These are phyloP conservation scores for Copidosoma aretas DNA, from an alignment of 2,888 invertebrate genomes.

Conservation along the genomic window DNA sequence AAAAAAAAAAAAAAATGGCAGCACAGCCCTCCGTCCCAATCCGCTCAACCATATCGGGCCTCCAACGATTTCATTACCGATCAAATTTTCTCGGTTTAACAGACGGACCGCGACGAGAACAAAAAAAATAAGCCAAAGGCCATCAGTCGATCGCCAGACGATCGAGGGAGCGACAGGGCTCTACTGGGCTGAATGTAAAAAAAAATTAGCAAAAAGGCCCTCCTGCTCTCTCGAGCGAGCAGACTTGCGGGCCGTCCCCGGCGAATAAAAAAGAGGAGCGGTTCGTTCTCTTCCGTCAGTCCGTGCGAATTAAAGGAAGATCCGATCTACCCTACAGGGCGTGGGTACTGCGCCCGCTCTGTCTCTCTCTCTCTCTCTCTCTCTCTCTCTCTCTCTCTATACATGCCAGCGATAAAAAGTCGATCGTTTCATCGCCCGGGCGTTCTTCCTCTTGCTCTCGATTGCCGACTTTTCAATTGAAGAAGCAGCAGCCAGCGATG, in stretches of 20 bases:
- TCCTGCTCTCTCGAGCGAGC: constrained; percentile 5
- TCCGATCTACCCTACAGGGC: constrained; percentile 20
- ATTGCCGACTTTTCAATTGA: constrained; percentile 36
- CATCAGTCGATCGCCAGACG: not conserved
- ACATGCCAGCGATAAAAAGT: constrained; percentile 36
- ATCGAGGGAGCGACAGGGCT: not conserved
- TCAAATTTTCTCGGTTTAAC: constrained; percentile 28
- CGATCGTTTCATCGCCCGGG: constrained; percentile 40
- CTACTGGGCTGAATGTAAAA: no score
- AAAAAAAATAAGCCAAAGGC: not conserved
- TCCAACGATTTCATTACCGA: constrained; percentile 30
- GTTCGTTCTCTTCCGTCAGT: constrained; percentile 16
- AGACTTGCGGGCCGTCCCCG: not conserved
- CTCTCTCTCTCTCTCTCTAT: not conserved
- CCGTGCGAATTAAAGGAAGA: constrained; percentile 34
- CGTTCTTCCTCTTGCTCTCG: not conserved
- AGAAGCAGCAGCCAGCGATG: not conserved
- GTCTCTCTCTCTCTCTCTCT: not conserved
- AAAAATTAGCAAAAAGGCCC: constrained; percentile 24
- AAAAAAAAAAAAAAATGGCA: no score
- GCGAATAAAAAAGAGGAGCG: constrained; percentile 15
- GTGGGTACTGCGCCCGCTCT: no score
- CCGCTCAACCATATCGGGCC: no score
- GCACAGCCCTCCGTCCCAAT: no score
- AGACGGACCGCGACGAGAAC: not conserved